These are phyloP conservation scores for Sebastes miniatus DNA, from an alignment of 2,797 vertebrate genomes.

Conservation along the genomic window DNA sequence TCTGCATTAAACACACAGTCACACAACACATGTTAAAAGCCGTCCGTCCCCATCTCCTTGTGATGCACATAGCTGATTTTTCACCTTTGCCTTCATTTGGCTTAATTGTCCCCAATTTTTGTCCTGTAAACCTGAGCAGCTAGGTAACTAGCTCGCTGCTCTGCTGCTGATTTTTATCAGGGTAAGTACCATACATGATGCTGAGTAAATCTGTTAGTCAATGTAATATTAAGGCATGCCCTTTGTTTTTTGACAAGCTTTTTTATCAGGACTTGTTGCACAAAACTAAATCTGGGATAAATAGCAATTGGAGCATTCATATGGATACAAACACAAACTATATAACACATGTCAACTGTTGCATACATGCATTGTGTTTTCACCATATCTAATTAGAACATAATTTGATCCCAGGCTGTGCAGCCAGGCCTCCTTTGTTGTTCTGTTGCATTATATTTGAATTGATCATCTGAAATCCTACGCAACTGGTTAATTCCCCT, in stretches of 20 bases:
- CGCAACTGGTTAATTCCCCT: constrained; percentile 91
- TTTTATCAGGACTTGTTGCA: constrained; percentile 76
- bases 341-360: neutral
- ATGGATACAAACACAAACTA: neutral
- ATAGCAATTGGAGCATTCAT: constrained; percentile 5
- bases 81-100: constrained; percentile 89
- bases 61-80: constrained; percentile 86
- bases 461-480: constrained; percentile 68
- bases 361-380: neutral
- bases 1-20: constrained; percentile 51
- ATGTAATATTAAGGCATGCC: constrained; percentile 72
- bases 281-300: constrained; percentile 53
- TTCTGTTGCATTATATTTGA: constrained; percentile 73
- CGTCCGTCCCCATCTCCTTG: constrained; percentile 47
- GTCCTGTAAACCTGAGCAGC: constrained; percentile 66
- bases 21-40: constrained; percentile 22
- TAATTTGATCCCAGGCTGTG: constrained; percentile 63
- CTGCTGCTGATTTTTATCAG: constrained; percentile 68
- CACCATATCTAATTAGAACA: neutral
- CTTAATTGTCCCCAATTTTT: constrained; percentile 79
- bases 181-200: constrained; percentile 75
- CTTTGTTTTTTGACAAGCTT: constrained; percentile 58
- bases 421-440: constrained; percentile 75
- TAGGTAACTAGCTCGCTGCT: constrained; percentile 70
- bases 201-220: constrained; percentile 54